Percentiles rank a stretch among this genome's conserved stretches.
phyloP scores from a whole-genome alignment of 2,113 vertebrate genomes.

The Amblyopsis rosae region DNA sequence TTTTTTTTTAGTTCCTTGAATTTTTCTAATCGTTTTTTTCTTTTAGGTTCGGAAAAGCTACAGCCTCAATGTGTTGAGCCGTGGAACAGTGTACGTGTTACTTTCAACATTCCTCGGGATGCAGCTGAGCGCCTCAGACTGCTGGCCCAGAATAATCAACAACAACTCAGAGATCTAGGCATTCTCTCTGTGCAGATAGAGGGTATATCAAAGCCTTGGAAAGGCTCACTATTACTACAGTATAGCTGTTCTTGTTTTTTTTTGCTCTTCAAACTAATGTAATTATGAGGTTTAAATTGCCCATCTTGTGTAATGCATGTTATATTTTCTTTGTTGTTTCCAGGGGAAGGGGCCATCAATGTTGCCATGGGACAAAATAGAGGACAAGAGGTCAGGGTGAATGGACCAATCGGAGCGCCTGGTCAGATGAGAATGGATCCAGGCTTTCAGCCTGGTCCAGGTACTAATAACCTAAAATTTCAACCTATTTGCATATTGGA shows the following conservation, averaged over 20 bases:
- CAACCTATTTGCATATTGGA: too few species aligned
- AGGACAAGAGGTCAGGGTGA: constrained; percentile 92
- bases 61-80: constrained; percentile 89
- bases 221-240: neutral
- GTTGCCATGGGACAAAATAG: constrained; percentile 87
- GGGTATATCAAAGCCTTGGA: constrained; percentile 74
- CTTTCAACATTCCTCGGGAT: constrained; percentile 96
- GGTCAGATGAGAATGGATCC: constrained; percentile 87
- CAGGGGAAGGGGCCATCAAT: constrained; percentile 97
- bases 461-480: constrained; percentile 50
- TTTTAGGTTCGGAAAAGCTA: constrained; percentile 82
- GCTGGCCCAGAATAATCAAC: constrained; percentile 95
- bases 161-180: constrained; percentile 95
- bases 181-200: constrained; percentile 98
- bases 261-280: neutral
- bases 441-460: constrained; percentile 86
- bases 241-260: neutral
- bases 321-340: constrained; percentile 21
- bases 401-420: constrained; percentile 87
- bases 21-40: constrained; percentile 16
- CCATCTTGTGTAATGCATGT: neutral
- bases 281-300: neutral
- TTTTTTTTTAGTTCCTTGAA: neutral
- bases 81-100: constrained; percentile 98
- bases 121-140: constrained; percentile 91